Evolutionary conservation across 2,113 vertebrate species (phyloP).

Genomic region (Saccopteryx leptura): DNA sequence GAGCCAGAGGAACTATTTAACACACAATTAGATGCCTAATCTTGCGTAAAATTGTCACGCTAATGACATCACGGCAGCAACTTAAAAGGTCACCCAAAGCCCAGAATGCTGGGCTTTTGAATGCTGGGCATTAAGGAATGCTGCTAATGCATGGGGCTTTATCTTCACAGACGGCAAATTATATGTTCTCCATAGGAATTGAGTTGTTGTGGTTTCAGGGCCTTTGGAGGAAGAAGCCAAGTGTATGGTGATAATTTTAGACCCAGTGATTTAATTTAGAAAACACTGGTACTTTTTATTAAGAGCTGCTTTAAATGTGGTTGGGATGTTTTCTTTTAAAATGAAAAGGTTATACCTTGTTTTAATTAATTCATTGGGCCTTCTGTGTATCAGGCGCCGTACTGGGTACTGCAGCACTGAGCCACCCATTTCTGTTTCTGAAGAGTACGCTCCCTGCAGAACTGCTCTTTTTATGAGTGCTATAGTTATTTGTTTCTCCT

Average conservation of each 20-base stretch:
- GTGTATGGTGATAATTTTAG: slow-evolving; percentile 61
- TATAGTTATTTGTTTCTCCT: neutral
- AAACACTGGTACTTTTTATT: slow-evolving; percentile 57
- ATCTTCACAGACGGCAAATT: slow-evolving; percentile 18
- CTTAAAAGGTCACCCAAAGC: slow-evolving; percentile 80
- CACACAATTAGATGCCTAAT: slow-evolving; percentile 90
- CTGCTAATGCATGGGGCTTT: neutral
- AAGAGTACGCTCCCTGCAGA: neutral
- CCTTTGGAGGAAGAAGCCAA: slow-evolving; percentile 58
- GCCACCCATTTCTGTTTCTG: neutral
- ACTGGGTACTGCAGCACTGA: neutral
- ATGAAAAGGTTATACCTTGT: neutral
- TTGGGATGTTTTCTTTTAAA: slow-evolving; percentile 52
- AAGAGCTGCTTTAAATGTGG: slow-evolving; percentile 41
- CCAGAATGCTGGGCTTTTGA: neutral
- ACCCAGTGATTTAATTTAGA: slow-evolving; percentile 71
- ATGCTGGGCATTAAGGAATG: slow-evolving; percentile 53
- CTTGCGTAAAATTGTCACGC: slow-evolving; percentile 88
- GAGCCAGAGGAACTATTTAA: slow-evolving; percentile 86
- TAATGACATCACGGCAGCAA: slow-evolving; percentile 86
- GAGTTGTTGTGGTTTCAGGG: neutral
- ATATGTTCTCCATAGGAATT: slow-evolving; percentile 35
- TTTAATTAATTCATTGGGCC: slow-evolving; percentile 2
- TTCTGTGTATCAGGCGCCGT: neutral
- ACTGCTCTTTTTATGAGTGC: neutral